Percentiles rank a stretch among this genome's conserved stretches.
Evolutionary conservation across 1,140 invertebrate genomes (phyloP).

Genomic region (Coptotermes formosanus): DNA sequence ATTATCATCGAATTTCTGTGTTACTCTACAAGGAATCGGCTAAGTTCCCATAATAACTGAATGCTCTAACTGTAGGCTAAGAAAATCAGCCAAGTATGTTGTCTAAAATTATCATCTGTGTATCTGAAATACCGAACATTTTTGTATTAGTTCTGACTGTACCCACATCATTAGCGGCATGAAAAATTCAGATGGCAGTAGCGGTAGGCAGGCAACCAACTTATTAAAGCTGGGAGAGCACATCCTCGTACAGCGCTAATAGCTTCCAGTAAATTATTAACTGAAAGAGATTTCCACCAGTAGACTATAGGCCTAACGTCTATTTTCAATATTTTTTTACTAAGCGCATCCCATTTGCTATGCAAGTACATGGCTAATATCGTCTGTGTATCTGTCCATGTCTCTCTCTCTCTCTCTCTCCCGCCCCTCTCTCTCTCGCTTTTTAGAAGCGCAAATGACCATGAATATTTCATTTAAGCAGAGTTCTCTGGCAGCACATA

Average conservation of each 20-base stretch:
- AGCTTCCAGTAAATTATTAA: conserved; percentile 15
- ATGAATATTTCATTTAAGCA: conserved; percentile 13
- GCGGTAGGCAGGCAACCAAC: not conserved
- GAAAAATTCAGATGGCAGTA: conserved; percentile 5
- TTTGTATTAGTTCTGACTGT: not conserved
- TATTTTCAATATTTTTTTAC: conserved; percentile 4
- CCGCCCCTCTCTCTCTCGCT: not conserved
- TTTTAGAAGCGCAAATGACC: conserved; percentile 15
- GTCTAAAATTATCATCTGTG: too few species aligned
- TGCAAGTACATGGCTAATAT: not conserved
- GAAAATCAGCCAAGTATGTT: too few species aligned
- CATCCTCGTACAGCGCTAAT: not conserved
- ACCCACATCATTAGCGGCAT: conserved; percentile 13
- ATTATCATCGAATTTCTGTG: too few species aligned
- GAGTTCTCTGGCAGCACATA: not conserved
- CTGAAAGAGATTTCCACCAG: not conserved
- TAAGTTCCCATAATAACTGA: too few species aligned
- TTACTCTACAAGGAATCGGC: too few species aligned
- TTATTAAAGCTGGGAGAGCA: not conserved
- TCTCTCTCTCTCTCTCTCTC: not conserved
- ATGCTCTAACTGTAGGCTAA: too few species aligned
- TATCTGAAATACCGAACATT: too few species aligned
- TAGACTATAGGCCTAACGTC: not conserved
- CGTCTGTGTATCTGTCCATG: too few species aligned
- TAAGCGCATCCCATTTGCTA: not conserved